Percentiles rank a stretch among this genome's conserved stretches.
phyloP scores from a whole-genome alignment of 2,797 vertebrate genomes.

The Lepilemur septentrionalis region DNA sequence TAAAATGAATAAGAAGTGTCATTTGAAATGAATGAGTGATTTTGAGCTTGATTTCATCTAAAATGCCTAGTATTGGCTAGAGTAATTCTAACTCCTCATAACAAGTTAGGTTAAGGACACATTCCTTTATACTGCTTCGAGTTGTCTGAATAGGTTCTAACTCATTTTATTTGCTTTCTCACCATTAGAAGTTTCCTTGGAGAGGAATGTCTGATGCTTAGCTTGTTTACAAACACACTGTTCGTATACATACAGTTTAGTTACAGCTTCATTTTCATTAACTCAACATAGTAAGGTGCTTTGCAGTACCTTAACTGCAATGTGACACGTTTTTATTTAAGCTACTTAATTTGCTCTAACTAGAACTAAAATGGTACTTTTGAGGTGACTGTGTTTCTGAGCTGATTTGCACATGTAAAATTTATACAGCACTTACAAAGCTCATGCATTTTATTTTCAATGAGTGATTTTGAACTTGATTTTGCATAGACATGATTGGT shows the following conservation, averaged over 20 bases:
- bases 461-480: background rate
- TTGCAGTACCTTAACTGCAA: background rate
- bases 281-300: background rate
- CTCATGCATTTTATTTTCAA: background rate
- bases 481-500: background rate
- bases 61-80: background rate
- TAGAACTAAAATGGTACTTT: background rate
- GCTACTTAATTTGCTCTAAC: background rate
- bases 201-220: background rate
- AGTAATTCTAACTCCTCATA: slow-evolving; percentile 1
- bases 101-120: background rate
- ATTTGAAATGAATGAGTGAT: slow-evolving; percentile 19
- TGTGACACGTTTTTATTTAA: background rate
- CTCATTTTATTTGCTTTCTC: slow-evolving; percentile 29
- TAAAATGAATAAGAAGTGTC: background rate
- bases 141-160: background rate
- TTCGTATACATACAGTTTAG: background rate
- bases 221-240: background rate
- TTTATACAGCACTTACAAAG: background rate
- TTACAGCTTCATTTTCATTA: background rate
- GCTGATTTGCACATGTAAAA: background rate
- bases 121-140: background rate
- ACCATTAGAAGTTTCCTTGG: background rate
- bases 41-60: slow-evolving; percentile 15
- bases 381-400: background rate